phyloP scores from a whole-genome alignment of 2,113 vertebrate species.

The Hyaena hyaena region DNA sequence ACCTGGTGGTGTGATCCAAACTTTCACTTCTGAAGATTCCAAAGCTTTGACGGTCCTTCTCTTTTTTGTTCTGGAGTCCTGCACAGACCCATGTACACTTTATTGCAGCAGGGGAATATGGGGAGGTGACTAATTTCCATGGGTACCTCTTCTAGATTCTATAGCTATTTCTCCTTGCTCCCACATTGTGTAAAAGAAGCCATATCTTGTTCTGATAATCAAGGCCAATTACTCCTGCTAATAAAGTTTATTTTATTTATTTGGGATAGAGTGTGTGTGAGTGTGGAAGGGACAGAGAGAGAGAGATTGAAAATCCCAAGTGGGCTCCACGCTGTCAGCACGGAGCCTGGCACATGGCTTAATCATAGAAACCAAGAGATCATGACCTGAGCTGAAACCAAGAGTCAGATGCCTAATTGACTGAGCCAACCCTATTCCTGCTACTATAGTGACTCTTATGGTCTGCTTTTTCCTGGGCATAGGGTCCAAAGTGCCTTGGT shows the following conservation, averaged over 20 bases:
- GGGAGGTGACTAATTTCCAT: too few relatives aligned
- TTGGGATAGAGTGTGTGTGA: too few relatives aligned
- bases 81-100: not conserved
- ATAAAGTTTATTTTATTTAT: not conserved
- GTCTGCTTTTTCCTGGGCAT: not conserved
- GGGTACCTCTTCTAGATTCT: not conserved
- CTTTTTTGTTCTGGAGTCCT: not conserved
- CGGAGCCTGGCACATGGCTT: too few relatives aligned
- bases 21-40: not conserved
- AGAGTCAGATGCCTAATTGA: too few relatives aligned
- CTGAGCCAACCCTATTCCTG: too few relatives aligned
- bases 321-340: too few relatives aligned
- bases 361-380: too few relatives aligned
- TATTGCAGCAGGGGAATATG: accelerated
- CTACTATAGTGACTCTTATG: not conserved
- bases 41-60: not conserved
- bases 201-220: not conserved
- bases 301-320: too few relatives aligned
- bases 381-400: too few relatives aligned
- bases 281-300: too few relatives aligned
- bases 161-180: not conserved
- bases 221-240: not conserved
- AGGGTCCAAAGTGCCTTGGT: not conserved
- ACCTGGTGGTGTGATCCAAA: not conserved
- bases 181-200: not conserved